Base-by-base conservation (phyloP, 1,140 invertebrate species). In the Linepithema humile region DNA sequence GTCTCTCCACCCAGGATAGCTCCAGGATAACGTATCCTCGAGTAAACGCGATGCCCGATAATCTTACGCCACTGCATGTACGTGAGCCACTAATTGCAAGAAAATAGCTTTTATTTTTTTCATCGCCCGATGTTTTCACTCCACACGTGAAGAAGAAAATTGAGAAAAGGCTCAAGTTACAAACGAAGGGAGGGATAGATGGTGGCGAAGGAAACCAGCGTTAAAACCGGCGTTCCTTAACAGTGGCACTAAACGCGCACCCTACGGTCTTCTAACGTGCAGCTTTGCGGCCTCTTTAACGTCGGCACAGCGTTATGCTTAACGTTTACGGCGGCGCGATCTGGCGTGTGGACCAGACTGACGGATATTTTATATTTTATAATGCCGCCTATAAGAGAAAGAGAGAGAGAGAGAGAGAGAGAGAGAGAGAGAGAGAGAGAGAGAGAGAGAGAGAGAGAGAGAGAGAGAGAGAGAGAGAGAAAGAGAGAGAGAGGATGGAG, bases 291-390 rank as follows among this genome's bases (percentile, higher is more conserved):
- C 70, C 69, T 78, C 59, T 83, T 88, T 88, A 88, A 88, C 77
- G 53, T 32, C 48, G 53, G 65, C 38, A 62, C 84, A 72, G 72
- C 83, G 64, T 82, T 64, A 26, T 70, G 72, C 26, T 88, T 83
- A 88, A 88, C 83, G 77, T 88, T 88, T 88, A 88, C 53, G 72
- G 35, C 26, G 40, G 26, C 35, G 38, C 55, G 75, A 69, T 59
- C 23, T 32, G 45, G 32, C 48, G 35, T 48, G 35, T 45, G 4
- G 48, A 23, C 64, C 65, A 85, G 72, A 78, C 77, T 57, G 65
- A 77, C 50, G 77, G 64, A 77, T 85, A 80, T 87, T 87, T 87
- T 88, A 88, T 88, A 85, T 88, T 88, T 88, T 88, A 88, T 78
- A 78, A 85, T 88, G 72, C 43, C 77, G 9, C 17, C 20, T 67